Evolutionary conservation across 2,888 invertebrate genomes (phyloP).

Genomic region (Hartigia nigra): DNA sequence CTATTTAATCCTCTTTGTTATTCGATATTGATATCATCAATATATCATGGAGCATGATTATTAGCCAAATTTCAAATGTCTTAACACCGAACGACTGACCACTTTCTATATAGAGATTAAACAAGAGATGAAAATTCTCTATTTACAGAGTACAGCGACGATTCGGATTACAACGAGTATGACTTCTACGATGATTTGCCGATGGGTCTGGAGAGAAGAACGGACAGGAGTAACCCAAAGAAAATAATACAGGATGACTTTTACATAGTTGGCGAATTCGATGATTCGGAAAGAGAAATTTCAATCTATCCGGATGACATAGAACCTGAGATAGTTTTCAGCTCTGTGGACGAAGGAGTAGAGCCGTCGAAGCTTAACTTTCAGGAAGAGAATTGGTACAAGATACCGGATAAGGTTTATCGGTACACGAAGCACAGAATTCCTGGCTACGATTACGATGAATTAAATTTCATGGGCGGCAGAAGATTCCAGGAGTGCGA

Average conservation of each 20-base stretch:
- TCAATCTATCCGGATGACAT: conserved; percentile 5
- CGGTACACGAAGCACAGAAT: conserved; percentile 60
- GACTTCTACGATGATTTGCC: conserved; percentile 50
- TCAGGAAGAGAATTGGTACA: conserved; percentile 32
- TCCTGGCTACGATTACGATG: conserved; percentile 58
- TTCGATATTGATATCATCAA: background rate
- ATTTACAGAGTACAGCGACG: conserved; percentile 51
- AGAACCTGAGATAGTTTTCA: conserved; percentile 5
- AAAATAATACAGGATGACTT: conserved; percentile 44
- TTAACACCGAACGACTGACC: background rate
- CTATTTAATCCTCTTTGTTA: background rate
- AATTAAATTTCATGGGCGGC: conserved; percentile 47
- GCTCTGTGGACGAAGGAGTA: background rate
- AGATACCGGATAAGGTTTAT: conserved; percentile 45
- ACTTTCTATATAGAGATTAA: background rate
- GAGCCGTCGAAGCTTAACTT: conserved; percentile 8
- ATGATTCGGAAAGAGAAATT: conserved; percentile 11
- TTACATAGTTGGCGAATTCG: conserved; percentile 40
- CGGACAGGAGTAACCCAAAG: conserved; percentile 25
- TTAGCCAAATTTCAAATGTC: background rate
- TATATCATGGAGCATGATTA: background rate
- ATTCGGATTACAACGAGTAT: conserved; percentile 53
- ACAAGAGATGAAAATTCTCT: background rate
- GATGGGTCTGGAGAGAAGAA: conserved; percentile 28
- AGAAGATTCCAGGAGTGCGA: conserved; percentile 46